phyloP scores from a whole-genome alignment of 1,140 invertebrate genomes.

The Oppia nitens region DNA sequence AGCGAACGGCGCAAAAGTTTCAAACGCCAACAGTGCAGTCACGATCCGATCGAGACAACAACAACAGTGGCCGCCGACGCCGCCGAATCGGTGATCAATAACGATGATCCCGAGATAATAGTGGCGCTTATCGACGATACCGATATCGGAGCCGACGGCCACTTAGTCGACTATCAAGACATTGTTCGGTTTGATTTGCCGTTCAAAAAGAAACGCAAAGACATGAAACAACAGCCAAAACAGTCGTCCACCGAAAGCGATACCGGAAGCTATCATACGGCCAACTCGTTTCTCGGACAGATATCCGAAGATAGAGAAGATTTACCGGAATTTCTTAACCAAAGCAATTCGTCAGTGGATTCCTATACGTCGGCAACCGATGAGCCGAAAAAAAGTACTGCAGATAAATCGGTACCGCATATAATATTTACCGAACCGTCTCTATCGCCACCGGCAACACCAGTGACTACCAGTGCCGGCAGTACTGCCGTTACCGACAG shows the following conservation, averaged over 20 bases:
- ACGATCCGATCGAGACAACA: background rate
- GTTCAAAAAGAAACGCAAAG: background rate
- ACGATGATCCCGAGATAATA: background rate
- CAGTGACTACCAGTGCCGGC: no score
- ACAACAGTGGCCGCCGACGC: background rate
- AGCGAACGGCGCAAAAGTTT: background rate
- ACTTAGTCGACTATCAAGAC: background rate
- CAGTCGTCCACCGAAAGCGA: conserved; percentile 10
- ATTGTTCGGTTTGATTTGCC: background rate
- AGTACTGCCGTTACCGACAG: no score
- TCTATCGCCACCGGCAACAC: no score
- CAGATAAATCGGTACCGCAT: no score
- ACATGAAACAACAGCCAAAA: background rate
- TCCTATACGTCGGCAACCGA: conserved; percentile 7
- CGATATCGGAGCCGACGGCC: background rate
- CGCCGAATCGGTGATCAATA: background rate
- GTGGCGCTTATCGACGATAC: background rate
- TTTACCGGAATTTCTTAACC: background rate
- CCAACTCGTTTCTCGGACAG: background rate
- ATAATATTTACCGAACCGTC: no score
- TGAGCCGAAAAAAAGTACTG: no score
- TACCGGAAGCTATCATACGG: conserved; percentile 10
- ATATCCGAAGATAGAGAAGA: background rate
- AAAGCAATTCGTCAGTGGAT: conserved; percentile 7
- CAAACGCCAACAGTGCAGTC: conserved; percentile 2